Percentiles rank a stretch among this genome's conserved stretches.
These are phyloP conservation scores for Pseudomyrmex sp. DNA, from an alignment of 1,140 invertebrate species.

Conservation along the genomic window DNA sequence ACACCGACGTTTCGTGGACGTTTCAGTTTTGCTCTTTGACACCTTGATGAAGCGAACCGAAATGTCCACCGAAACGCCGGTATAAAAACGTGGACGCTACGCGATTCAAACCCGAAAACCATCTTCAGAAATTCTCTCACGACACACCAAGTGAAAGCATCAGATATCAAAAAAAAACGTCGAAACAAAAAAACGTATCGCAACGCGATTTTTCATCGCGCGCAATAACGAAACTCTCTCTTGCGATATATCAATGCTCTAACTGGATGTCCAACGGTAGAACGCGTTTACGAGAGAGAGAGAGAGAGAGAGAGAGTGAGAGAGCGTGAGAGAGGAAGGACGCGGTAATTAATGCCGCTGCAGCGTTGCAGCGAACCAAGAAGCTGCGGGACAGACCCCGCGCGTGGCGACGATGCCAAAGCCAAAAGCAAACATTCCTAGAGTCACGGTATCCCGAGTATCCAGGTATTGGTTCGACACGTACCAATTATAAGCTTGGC, in stretches of 20 bases:
- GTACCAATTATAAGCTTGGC: slow-evolving; percentile 69
- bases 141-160: no score
- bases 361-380: slow-evolving; percentile 64
- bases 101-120: no score
- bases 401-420: slow-evolving; percentile 19
- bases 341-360: slow-evolving; percentile 68
- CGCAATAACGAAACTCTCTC: no score
- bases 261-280: slow-evolving; percentile 37
- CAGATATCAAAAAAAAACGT: no score
- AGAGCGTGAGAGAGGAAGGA: slow-evolving; percentile 16
- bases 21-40: no score
- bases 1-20: no score
- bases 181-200: no score
- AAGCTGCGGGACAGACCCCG: slow-evolving; percentile 58
- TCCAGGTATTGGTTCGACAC: slow-evolving; percentile 67
- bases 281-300: slow-evolving; percentile 26
- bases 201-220: no score
- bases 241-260: neutral
- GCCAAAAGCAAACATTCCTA: slow-evolving; percentile 70
- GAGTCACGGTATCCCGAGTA: slow-evolving; percentile 57
- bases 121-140: no score
- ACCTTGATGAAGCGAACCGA: no score
- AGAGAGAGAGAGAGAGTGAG: slow-evolving; percentile 9
- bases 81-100: no score
- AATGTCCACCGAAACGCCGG: no score